Percentiles rank a stretch among this genome's conserved stretches.
Evolutionary conservation across 2,113 vertebrate genomes (phyloP).

Genomic region (Sturnira hondurensis): DNA sequence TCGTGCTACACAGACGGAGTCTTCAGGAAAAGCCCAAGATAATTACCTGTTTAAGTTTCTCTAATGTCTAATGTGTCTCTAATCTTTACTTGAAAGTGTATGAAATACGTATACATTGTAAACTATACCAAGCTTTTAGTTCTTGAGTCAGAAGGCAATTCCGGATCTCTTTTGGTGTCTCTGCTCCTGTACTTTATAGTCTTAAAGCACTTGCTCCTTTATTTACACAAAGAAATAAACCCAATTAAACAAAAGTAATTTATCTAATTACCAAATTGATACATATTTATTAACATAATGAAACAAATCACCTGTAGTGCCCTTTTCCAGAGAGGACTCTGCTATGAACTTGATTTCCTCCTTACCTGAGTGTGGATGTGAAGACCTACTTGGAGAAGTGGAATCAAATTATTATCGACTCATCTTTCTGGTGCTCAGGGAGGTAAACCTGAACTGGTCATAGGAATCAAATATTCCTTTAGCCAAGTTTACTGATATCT

Average conservation of each 20-base stretch:
- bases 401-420: neutral
- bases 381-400: neutral
- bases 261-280: neutral
- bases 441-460: neutral
- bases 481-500: neutral
- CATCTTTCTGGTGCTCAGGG: neutral
- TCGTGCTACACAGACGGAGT: neutral
- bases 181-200: neutral
- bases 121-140: neutral
- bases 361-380: neutral
- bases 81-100: neutral
- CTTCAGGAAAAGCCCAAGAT: neutral
- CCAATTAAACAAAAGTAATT: neutral
- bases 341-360: neutral
- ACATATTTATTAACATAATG: neutral
- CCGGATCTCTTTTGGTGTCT: neutral
- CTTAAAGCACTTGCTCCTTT: neutral
- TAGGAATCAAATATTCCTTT: neutral
- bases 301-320: neutral
- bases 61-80: neutral
- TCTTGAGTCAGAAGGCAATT: neutral
- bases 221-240: conserved; percentile 11
- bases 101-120: neutral
- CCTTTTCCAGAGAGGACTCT: neutral
- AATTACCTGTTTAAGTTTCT: neutral